Evolutionary conservation across 35 echinoderm and acorn worm genomes (phyloP), one percentile per base, ranked within the genome.

Genomic region (Amphiura filiformis): DNA sequence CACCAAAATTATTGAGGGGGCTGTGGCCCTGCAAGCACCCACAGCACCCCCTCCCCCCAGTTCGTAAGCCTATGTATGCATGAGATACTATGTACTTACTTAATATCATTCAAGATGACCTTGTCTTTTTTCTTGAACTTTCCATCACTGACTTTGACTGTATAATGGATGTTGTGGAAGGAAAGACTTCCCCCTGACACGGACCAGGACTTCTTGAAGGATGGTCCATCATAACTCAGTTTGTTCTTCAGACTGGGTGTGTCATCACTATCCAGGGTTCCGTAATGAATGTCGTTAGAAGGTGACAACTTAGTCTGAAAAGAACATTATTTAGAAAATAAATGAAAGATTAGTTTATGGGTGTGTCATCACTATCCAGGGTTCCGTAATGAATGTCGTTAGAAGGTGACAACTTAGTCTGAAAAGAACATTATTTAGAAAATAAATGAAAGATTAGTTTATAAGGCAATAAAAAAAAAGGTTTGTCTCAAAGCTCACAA

Each of bases 151-250:
- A 89, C 56, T 36, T 80, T 20, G 31, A 89, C 87, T 22, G 31
- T 31, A 30, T 70, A 89, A 47, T 89, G 56, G 56, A 89, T 89
- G 52, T 81, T 30, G 38, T 89, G 87, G 35, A 89, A 89, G 13
- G 87, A 89, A 14, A 89, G 30, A 5, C 41, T 89, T 7, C 76
- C 56, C 57, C 87, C 87, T 20, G 11, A 15, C 7, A 70, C 61
- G 26, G 61, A 70, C 15, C 28, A 70, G 17, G 61, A 70, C 26
- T 70, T 70, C 26, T 70, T 70, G 26, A 70, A 70, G 1, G 78
- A 80, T 36, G 34, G 78, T 7, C 38, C 38, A 39, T 39, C 38
- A 22, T 39, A 80, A 15, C 38, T 80, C 4, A 4, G 13, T 4
- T 26, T 80, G 30, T 37, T 32, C 17, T 80, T 39, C 14, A 26